These are phyloP conservation scores for Lagodon rhomboides DNA, from an alignment of 2,797 vertebrate genomes.

Conservation along the genomic window DNA sequence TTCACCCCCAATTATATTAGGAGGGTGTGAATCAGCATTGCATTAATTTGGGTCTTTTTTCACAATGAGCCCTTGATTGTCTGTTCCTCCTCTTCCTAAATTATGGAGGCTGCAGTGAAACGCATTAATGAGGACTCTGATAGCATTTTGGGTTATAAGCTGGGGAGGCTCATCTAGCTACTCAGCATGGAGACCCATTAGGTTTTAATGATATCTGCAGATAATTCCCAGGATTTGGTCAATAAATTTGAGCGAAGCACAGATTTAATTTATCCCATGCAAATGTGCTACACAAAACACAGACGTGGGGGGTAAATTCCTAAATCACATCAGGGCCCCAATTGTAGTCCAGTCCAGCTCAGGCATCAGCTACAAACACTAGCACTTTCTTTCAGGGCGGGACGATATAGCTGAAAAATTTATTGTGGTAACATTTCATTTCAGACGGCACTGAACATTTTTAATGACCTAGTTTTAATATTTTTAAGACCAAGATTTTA, in stretches of 20 bases:
- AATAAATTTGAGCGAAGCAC: conserved; percentile 55
- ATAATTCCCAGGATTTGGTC: conserved; percentile 53
- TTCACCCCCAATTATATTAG: conserved; percentile 44
- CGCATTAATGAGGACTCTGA: conserved; percentile 54
- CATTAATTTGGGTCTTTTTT: conserved; percentile 29
- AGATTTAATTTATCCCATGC: conserved; percentile 49
- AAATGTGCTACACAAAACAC: conserved; percentile 31
- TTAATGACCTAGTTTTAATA: too few species aligned
- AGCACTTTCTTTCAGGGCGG: background rate
- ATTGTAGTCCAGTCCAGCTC: background rate
- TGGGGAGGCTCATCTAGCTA: conserved; percentile 51
- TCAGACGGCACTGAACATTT: too few species aligned
- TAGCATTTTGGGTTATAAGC: conserved; percentile 51
- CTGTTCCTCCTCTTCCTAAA: conserved; percentile 40
- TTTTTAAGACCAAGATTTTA: too few species aligned
- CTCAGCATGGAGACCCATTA: conserved; percentile 66
- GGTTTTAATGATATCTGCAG: conserved; percentile 59
- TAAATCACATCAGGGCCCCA: background rate
- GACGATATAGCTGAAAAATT: too few species aligned
- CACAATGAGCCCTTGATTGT: conserved; percentile 43
- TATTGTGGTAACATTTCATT: too few species aligned
- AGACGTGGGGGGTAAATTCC: conserved; percentile 17
- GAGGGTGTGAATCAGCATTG: conserved; percentile 42
- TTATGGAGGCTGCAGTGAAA: conserved; percentile 43
- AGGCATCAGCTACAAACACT: conserved; percentile 10